These are phyloP conservation scores for Lichenostomus cassidix DNA, from an alignment of 2,113 vertebrate genomes.

Conservation along the genomic window DNA sequence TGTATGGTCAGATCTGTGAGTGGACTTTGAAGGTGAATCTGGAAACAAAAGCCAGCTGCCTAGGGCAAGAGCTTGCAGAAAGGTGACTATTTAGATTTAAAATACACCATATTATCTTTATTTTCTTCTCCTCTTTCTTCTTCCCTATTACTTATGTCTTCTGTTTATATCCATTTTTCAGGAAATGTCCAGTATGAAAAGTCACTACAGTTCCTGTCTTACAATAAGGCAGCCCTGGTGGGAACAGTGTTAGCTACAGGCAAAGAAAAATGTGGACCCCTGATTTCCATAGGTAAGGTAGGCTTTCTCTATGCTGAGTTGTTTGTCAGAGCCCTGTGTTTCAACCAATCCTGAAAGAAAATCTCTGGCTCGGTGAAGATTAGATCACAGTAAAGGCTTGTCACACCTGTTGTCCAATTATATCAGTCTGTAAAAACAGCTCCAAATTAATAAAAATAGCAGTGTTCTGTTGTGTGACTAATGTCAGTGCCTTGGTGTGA, in stretches of 20 bases:
- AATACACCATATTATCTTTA: accelerated
- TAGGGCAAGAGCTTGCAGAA: neutral
- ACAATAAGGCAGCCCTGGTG: neutral
- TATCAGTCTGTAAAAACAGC: slow-evolving; percentile 5
- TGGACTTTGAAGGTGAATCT: neutral
- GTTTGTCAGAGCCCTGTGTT: neutral
- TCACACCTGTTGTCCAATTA: slow-evolving; percentile 28
- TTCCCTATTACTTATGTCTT: neutral
- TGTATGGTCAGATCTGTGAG: neutral
- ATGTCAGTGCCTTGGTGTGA: neutral
- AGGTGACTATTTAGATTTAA: neutral
- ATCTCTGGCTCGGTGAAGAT: neutral
- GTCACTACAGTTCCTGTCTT: neutral
- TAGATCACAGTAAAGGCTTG: neutral
- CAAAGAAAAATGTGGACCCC: neutral
- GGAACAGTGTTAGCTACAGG: neutral
- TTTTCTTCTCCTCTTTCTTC: accelerated
- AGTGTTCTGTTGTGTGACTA: slow-evolving; percentile 19
- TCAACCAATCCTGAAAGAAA: neutral
- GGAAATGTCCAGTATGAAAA: neutral
- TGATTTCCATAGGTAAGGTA: neutral
- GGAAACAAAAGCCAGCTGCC: neutral
- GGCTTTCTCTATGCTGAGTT: neutral
- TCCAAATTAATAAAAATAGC: slow-evolving; percentile 27
- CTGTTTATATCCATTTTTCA: neutral